A percentile compares a stretch with the other conserved stretches of the same genome.
Conservation (phyloP, 2,113 vertebrate genomes). For the Fregata magnificens region DNA sequence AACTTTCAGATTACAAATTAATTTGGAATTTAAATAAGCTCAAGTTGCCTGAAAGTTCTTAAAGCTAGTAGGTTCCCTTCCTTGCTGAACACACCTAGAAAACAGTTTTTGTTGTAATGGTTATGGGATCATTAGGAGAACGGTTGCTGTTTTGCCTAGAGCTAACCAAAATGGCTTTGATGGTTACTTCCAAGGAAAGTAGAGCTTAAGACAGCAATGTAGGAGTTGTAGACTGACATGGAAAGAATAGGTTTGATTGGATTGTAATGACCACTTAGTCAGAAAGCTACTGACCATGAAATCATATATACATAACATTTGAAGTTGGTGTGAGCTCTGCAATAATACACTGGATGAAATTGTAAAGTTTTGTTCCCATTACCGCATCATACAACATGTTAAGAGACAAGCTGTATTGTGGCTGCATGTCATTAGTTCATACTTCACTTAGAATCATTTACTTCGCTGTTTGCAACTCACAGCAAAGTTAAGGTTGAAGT, state of each 20-base stretch:
- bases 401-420: background rate
- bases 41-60: background rate
- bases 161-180: background rate
- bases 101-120: background rate
- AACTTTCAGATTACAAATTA: background rate
- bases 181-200: background rate
- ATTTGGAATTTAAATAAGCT: background rate
- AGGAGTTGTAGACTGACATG: background rate
- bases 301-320: accelerated
- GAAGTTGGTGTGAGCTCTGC: background rate
- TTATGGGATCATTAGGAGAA: background rate
- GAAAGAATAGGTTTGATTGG: background rate
- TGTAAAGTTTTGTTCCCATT: background rate
- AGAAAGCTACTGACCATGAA: background rate
- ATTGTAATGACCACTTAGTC: background rate
- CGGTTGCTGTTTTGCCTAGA: background rate
- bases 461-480: background rate
- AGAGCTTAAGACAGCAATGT: background rate
- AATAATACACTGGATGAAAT: background rate
- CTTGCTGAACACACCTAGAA: background rate
- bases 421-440: background rate
- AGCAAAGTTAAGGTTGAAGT: background rate
- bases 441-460: background rate
- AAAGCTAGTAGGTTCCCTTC: background rate
- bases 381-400: too few relatives aligned